Base-by-base conservation (phyloP, 2,113 vertebrate genomes). In the Uria aalge region DNA sequence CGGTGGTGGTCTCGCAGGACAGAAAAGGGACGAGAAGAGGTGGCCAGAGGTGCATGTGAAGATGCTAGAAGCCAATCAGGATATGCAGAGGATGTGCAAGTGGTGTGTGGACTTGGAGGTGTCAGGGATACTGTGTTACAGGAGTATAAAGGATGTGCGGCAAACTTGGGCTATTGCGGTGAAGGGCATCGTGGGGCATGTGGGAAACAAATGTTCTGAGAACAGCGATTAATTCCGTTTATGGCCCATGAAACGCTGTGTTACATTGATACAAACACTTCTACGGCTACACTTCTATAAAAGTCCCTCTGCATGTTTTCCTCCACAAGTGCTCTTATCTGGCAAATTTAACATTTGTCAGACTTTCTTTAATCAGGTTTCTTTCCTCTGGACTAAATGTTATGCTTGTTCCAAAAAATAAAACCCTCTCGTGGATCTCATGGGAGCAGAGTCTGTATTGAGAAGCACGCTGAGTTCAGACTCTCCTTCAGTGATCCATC, bases 11-110 rank as follows among this genome's bases (percentile, higher is more conserved):
- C 55, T 88, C 4, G 1, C 1, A 8, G 45, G 34, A 32, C 6
- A 55, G 40, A 12, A 12, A 36, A 47, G 26, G 40, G 69, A 19
- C 41, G 60, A 69, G 41, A 53, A 56, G 8, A 66, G 32, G 22
- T 52, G 23, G 24, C 32, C 50, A 56, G 30, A 90, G n/a, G 26
- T 26, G 16, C 3, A 3, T 67, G 47, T 53, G 72, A 76, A 69
- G 72, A 16, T 24, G 9, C 32, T n/a, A 21, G 26, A 72, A 72
- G n/a, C 0, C 0, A 83, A 22, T 12, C 2, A 0, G 0, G 0
- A 29, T 68, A 29, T 34, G 63, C 55, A 87, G 59, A 62, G 53
- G 29, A 47, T 50, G 38, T 59, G 36, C 29, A 75, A 71, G 24
- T 1, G 0, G 13, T 41, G 29, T n/a, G 30, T 34, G 48, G 48